phyloP scores from a whole-genome alignment of 35 echinoderm and acorn worm species.

The Strongylocentrotus purpuratus region DNA sequence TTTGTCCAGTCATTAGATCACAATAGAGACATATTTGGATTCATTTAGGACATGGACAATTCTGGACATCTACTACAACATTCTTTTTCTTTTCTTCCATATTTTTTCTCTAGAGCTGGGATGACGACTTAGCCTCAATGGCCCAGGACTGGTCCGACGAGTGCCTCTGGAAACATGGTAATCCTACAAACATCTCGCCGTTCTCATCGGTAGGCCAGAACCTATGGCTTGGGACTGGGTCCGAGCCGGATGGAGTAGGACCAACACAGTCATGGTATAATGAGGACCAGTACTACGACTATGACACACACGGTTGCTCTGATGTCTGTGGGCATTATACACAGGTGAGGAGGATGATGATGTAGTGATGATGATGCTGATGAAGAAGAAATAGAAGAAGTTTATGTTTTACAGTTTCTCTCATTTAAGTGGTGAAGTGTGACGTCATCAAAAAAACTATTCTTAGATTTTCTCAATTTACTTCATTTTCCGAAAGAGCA shows the following conservation, averaged over 20 bases:
- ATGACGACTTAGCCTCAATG: conserved; percentile 56
- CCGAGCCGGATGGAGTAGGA: background rate
- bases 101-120: conserved; percentile 40
- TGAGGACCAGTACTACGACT: conserved; percentile 80
- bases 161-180: conserved; percentile 56
- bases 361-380: background rate
- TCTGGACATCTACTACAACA: no score
- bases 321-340: conserved; percentile 94
- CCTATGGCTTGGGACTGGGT: conserved; percentile 47
- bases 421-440: no score
- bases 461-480: no score
- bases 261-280: conserved; percentile 83
- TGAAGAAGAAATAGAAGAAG: background rate
- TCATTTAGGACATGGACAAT: no score
- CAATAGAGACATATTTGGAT: no score
- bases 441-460: no score
- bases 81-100: no score
- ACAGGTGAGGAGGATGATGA: conserved; percentile 60
- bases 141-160: conserved; percentile 61
- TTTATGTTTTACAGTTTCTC: no score
- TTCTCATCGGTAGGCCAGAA: conserved; percentile 59
- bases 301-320: conserved; percentile 63
- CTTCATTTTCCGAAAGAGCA: no score
- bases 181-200: conserved; percentile 54
- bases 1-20: no score